Conservation (phyloP, 1,140 invertebrate species). For the Drosophila biarmipes region DNA sequence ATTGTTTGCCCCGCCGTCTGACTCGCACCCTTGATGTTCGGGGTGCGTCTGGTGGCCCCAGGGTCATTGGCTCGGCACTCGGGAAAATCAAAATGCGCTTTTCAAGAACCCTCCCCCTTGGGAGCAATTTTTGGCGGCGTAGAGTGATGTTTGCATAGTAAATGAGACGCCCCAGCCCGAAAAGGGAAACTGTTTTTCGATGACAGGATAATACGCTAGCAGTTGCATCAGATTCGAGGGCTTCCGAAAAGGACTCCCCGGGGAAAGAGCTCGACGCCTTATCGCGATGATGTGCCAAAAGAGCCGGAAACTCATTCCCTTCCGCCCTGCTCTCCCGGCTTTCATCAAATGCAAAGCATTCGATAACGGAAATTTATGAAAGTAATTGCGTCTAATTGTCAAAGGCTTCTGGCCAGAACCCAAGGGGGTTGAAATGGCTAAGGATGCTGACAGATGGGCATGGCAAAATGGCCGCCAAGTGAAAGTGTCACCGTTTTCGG, state of each 20-base stretch:
- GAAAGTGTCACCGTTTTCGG: slow-evolving; percentile 17
- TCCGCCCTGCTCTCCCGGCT: slow-evolving; percentile 21
- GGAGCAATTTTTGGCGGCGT: slow-evolving; percentile 23
- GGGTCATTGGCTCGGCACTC: slow-evolving; percentile 46
- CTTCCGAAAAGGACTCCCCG: slow-evolving; percentile 34
- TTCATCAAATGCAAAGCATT: slow-evolving; percentile 49
- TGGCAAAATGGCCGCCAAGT: slow-evolving; percentile 24
- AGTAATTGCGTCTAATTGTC: slow-evolving; percentile 62
- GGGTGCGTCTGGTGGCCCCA: slow-evolving; percentile 34
- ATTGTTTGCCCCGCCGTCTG: slow-evolving; percentile 75
- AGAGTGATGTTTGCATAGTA: slow-evolving; percentile 46
- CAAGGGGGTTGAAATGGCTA: slow-evolving; percentile 21
- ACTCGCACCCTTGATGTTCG: slow-evolving; percentile 54
- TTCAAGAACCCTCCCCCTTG: slow-evolving; percentile 12
- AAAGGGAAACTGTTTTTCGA: slow-evolving; percentile 28
- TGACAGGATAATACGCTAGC: slow-evolving; percentile 60
- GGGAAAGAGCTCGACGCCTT: slow-evolving; percentile 30
- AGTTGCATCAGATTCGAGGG: slow-evolving; percentile 41
- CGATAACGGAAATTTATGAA: slow-evolving; percentile 54
- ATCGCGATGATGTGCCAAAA: slow-evolving; percentile 35
- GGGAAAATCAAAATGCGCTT: slow-evolving; percentile 61
- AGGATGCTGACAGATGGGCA: slow-evolving; percentile 50
- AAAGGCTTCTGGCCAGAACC: slow-evolving; percentile 17
- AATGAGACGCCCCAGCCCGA: slow-evolving; percentile 29
- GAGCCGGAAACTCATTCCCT: slow-evolving; percentile 41